Percentiles rank a stretch among this genome's conserved stretches.
These are phyloP conservation scores for Standfussiana lucernea DNA, from an alignment of 2,888 invertebrate species.

Conservation along the genomic window DNA sequence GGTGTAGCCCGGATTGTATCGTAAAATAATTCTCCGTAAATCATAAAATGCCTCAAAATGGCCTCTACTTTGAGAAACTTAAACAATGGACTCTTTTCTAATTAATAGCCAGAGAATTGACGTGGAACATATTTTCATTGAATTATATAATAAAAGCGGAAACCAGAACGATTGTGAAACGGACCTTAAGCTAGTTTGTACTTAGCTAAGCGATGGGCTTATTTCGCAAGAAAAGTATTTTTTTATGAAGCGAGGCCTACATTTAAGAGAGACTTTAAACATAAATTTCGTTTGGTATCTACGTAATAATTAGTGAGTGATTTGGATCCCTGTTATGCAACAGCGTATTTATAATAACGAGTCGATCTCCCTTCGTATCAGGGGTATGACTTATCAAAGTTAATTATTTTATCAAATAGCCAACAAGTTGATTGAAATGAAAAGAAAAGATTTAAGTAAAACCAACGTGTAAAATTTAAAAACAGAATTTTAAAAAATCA, in stretches of 20 bases:
- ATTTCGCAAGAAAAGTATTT: neutral
- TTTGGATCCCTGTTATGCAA: neutral
- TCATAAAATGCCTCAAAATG: conserved; percentile 56
- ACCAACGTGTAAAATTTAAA: neutral
- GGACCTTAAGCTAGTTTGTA: conserved; percentile 49
- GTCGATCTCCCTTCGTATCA: neutral
- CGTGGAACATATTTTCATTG: conserved; percentile 63
- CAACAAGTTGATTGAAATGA: neutral
- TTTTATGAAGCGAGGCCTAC: neutral
- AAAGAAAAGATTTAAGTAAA: neutral
- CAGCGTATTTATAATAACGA: neutral
- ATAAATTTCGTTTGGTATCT: neutral
- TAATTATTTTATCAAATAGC: neutral
- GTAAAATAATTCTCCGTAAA: conserved; percentile 60
- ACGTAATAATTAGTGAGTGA: neutral
- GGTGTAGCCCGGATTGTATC: conserved; percentile 42
- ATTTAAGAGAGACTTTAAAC: neutral
- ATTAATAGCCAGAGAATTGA: conserved; percentile 66
- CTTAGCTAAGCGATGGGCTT: conserved; percentile 17
- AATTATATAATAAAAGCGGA: conserved; percentile 65
- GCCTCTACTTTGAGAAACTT: conserved; percentile 56
- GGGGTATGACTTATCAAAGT: neutral
- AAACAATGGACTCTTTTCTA: conserved; percentile 67
- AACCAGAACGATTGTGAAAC: conserved; percentile 62
- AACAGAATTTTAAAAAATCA: neutral